Evolutionary conservation across 2,888 invertebrate species (phyloP).

Genomic region (Iselma pallidipennis): DNA sequence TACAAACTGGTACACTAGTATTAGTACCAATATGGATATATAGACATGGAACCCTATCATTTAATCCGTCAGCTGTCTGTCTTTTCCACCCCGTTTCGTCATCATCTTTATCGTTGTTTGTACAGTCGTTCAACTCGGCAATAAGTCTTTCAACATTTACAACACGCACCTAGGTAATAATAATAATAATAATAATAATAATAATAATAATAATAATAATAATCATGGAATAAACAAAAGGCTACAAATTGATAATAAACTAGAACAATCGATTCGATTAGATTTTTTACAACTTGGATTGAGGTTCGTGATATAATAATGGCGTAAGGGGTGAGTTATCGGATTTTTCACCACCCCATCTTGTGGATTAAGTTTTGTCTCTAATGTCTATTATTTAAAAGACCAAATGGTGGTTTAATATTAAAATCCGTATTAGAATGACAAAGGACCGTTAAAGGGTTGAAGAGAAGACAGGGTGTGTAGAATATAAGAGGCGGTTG

Average conservation of each 20-base stretch:
- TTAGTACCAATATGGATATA: not conserved
- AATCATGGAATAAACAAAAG: not conserved
- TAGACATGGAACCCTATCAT: not conserved
- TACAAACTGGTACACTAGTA: not conserved
- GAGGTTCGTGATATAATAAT: too few species aligned
- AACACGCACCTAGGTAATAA: not conserved
- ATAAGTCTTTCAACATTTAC: conserved; percentile 3
- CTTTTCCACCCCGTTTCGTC: conserved; percentile 1
- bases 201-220: conserved; percentile 7
- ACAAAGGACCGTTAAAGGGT: conserved; percentile 30
- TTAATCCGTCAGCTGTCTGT: conserved; percentile 9
- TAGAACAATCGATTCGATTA: not conserved
- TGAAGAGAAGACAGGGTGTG: not conserved
- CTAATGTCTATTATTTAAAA: conserved; percentile 9
- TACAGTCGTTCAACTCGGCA: conserved; percentile 7
- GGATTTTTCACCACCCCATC: too few species aligned
- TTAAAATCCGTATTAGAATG: conserved; percentile 45
- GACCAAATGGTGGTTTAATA: conserved; percentile 43
- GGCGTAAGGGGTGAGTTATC: too few species aligned
- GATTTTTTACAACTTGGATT: too few species aligned
- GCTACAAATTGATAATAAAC: conserved; percentile 7
- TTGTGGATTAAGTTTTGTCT: too few species aligned
- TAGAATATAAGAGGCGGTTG: not conserved
- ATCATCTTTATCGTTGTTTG: conserved; percentile 18
- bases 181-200: conserved; percentile 4